Conservation (phyloP, 1,140 invertebrate species). For the Nephila pilipes region DNA sequence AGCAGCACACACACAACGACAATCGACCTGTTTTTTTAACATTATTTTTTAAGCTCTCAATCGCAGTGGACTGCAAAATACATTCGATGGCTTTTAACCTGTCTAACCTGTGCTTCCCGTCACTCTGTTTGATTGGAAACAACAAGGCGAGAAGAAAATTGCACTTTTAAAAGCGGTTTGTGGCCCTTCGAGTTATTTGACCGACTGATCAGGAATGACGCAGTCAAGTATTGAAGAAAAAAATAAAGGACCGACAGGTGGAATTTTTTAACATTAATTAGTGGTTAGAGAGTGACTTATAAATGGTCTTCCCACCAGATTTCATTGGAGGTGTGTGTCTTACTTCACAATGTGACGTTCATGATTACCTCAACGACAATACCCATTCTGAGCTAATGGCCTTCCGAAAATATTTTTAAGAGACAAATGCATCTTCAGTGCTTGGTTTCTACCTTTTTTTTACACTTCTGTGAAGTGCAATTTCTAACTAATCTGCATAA, state of each 20-base stretch:
- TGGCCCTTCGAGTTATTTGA: conserved; percentile 32
- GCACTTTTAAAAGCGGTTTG: conserved; percentile 30
- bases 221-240: neutral
- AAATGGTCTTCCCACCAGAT: neutral
- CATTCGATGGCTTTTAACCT: conserved; percentile 75
- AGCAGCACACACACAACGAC: conserved; percentile 64
- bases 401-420: too few species aligned
- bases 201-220: conserved; percentile 27
- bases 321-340: neutral
- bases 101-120: conserved; percentile 65
- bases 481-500: too few species aligned
- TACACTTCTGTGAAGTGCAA: too few species aligned
- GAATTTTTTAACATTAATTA: neutral
- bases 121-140: conserved; percentile 37
- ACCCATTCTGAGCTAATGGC: too few species aligned
- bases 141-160: conserved; percentile 35
- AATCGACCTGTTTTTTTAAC: conserved; percentile 53
- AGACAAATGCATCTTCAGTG: too few species aligned
- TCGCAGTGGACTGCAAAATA: conserved; percentile 61
- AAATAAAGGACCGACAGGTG: neutral
- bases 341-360: too few species aligned
- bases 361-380: too few species aligned
- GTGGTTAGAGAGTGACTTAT: neutral
- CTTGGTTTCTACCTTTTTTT: too few species aligned
- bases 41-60: conserved; percentile 69